phyloP scores from a whole-genome alignment of 2,113 vertebrate species.

The Barnardius zonarius region DNA sequence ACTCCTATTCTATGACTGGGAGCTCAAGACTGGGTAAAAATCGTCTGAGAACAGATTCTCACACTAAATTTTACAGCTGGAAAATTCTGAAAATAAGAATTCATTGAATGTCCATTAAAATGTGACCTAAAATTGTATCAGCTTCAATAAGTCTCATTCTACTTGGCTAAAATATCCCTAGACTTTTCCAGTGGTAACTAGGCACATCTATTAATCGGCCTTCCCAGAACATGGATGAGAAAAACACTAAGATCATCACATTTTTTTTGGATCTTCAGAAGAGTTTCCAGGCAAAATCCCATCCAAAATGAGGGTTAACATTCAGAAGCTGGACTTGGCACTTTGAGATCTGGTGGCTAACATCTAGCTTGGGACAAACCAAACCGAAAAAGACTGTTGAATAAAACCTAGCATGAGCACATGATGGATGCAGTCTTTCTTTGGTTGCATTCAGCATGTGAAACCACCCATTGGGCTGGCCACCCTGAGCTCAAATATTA shows the following conservation, averaged over 20 bases:
- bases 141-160: background rate
- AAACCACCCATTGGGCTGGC: slow-evolving; percentile 47
- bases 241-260: background rate
- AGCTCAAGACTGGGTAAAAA: background rate
- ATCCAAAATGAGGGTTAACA: background rate
- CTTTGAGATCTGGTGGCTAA: background rate
- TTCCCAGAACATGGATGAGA: background rate
- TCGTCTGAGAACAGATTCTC: background rate
- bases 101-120: background rate
- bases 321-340: background rate
- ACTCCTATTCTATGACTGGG: background rate
- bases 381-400: background rate
- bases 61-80: background rate
- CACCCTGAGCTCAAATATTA: slow-evolving; percentile 55
- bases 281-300: slow-evolving; percentile 2
- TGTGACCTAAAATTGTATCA: background rate
- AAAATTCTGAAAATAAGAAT: background rate
- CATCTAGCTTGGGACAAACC: background rate
- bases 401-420: background rate
- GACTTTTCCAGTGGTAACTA: background rate
- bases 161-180: background rate
- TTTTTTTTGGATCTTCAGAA: background rate
- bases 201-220: background rate
- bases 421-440: slow-evolving; percentile 43
- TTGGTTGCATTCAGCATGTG: slow-evolving; percentile 26